Base-by-base conservation (phyloP, 1,140 invertebrate genomes). In the Heliconius eleuchia region DNA sequence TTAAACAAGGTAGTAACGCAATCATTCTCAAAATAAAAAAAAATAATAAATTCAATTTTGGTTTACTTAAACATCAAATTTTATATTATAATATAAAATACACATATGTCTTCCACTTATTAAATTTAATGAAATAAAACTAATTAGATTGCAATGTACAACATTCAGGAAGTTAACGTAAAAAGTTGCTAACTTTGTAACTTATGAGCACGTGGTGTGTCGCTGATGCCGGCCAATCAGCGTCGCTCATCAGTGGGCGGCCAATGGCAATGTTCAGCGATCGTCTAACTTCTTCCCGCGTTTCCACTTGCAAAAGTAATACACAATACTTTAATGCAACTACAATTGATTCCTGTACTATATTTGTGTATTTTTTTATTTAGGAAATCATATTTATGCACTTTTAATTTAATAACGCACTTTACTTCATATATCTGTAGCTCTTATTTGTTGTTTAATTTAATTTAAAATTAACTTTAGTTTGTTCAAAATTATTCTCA, bases 171-270 rank as follows among this genome's bases (percentile, higher is more conserved):
- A 76, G 11, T n/a, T 76, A 60, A 80, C 57, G 74, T 76, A 80
- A 77, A 80, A 82, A 80, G 78, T 83, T 79, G 83, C 73, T 92
- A 86, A 83, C 76, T 66, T 81, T 83, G 88, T 88, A 92, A 93
- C 92, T 94, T 89, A 94, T 94, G 83, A 94, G 92, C 92, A 94
- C 89, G 89, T 93, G 91, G 86, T 74, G 74, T 81, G 87, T 92
- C 91, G 91, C 91, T 93, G 82, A 92, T 92, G 85, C 52, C 83
- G 84, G 80, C 92, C 92, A 94, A 94, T 94, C 85, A 82, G 79
- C 86, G 89, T 92, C 92, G 91, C 92, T 93, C 72, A 94, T 94
- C 72, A 94, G 92, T 90, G 91, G 86, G 86, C 87, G 80, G 82
- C 92, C 92, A 94, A 94, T 94, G 77, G 86, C 84, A 78, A 66